These are phyloP conservation scores for Engraulis encrasicolus DNA, from an alignment of 2,113 vertebrate species.

Conservation along the genomic window DNA sequence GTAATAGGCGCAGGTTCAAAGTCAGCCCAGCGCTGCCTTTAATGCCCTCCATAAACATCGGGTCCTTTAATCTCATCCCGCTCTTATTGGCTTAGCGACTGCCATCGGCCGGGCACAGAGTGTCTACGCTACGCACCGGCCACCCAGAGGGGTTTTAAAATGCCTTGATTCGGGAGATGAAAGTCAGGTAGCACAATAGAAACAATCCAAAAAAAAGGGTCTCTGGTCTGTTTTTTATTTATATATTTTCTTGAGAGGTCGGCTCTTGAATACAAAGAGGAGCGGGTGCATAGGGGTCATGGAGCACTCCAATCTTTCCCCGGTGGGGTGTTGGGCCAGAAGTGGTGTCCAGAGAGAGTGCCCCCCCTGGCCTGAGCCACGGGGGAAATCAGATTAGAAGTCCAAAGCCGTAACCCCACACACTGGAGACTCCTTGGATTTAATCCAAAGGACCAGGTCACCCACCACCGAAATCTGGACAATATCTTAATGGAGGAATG, in stretches of 20 bases:
- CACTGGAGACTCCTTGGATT: constrained; percentile 45
- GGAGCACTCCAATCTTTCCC: constrained; percentile 42
- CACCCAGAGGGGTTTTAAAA: constrained; percentile 45
- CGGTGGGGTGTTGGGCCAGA: constrained; percentile 3
- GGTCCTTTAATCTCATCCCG: constrained; percentile 64
- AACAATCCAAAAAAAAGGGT: constrained; percentile 34
- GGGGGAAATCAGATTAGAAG: constrained; percentile 74
- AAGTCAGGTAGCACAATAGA: constrained; percentile 34
- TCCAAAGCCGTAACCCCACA: constrained; percentile 59
- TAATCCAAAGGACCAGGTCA: constrained; percentile 63
- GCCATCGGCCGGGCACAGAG: constrained; percentile 44
- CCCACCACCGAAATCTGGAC: constrained; percentile 69
- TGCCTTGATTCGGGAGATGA: constrained; percentile 36
- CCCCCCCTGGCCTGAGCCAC: constrained; percentile 37
- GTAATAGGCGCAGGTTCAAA: constrained; percentile 54
- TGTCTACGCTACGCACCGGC: constrained; percentile 55
- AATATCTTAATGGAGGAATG: constrained; percentile 76
- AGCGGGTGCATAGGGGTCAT: constrained; percentile 1
- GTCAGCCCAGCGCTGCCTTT: constrained; percentile 56
- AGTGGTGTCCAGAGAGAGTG: background rate
- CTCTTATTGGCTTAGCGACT: constrained; percentile 65
- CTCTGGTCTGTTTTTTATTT: background rate
- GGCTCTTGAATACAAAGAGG: constrained; percentile 36
- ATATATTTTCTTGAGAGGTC: constrained; percentile 13
- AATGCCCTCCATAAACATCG: constrained; percentile 57